Evolutionary conservation across 2,888 invertebrate genomes (phyloP).

Genomic region (Cantharis flavilabris): DNA sequence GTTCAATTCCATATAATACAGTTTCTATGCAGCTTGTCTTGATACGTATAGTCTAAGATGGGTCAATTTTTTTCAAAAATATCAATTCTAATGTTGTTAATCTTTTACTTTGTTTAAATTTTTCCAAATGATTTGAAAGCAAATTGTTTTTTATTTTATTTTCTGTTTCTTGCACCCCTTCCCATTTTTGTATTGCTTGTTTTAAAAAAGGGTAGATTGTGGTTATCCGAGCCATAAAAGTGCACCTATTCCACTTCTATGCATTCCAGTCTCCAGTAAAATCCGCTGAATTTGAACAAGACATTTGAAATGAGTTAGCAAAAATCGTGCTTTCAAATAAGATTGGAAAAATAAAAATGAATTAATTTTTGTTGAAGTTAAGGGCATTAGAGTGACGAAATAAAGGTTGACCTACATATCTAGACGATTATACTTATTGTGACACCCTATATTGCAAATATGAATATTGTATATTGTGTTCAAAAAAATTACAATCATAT

Average conservation of each 20-base stretch:
- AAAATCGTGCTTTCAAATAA: neutral
- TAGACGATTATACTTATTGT: neutral
- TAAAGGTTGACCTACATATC: neutral
- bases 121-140: too few relatives aligned
- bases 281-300: too few relatives aligned
- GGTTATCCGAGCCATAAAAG: too few relatives aligned
- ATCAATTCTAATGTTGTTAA: neutral
- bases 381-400: neutral
- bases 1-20: slow-evolving; percentile 14
- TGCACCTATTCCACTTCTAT: neutral
- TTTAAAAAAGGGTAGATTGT: too few relatives aligned
- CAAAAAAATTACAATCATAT: neutral
- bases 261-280: neutral
- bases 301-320: too few relatives aligned
- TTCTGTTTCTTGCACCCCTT: too few relatives aligned
- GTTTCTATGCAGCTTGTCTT: neutral
- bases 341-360: neutral
- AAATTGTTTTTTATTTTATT: too few relatives aligned
- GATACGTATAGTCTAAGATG: neutral
- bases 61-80: neutral
- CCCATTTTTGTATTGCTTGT: too few relatives aligned
- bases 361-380: neutral
- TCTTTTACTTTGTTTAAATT: neutral
- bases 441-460: neutral
- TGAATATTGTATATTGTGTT: neutral